A percentile compares a stretch with the other conserved stretches of the same genome.
Conservation (phyloP, 30 jellyfish, hydroid and myxozoan genomes). For the Sanderia malayensis region DNA sequence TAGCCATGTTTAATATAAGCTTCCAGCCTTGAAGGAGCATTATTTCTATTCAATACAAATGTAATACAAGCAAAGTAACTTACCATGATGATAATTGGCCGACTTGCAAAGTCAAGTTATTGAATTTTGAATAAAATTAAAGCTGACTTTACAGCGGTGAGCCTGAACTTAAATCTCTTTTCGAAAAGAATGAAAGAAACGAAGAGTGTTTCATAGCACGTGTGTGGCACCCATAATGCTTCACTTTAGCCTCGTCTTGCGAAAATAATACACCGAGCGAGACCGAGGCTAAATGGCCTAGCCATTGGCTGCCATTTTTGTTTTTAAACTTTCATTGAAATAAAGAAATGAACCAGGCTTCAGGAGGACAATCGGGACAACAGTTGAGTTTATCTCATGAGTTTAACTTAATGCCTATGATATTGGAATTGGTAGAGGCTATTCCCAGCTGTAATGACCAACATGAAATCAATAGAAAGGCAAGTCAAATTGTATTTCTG, state of each 20-base stretch:
- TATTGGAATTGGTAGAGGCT: constrained; percentile 44
- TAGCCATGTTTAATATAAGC: too few species aligned
- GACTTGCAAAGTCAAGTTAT: constrained; percentile 40
- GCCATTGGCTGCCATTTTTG: constrained; percentile 6
- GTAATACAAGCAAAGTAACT: too few species aligned
- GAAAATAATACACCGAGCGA: not conserved
- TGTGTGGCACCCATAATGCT: constrained; percentile 35
- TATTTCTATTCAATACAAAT: too few species aligned
- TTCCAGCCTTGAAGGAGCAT: too few species aligned
- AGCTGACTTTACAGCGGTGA: constrained; percentile 62
- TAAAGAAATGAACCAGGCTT: constrained; percentile 26
- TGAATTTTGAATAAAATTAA: not conserved
- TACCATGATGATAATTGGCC: constrained; percentile 59
- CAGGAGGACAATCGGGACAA: constrained; percentile 11
- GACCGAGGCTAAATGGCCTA: not conserved
- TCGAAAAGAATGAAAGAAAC: not conserved
- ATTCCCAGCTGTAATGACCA: constrained; percentile 40
- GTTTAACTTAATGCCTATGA: constrained; percentile 42
- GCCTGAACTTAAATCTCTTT: constrained; percentile 28
- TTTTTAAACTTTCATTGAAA: not conserved
- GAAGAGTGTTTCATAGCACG: constrained; percentile 13
- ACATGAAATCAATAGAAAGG: constrained; percentile 58
- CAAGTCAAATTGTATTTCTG: constrained; percentile 1
- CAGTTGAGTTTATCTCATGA: constrained; percentile 46
- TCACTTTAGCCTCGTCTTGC: constrained; percentile 42